These are phyloP conservation scores for Hippoglossus hippoglossus DNA, from an alignment of 2,797 vertebrate genomes.

Conservation along the genomic window DNA sequence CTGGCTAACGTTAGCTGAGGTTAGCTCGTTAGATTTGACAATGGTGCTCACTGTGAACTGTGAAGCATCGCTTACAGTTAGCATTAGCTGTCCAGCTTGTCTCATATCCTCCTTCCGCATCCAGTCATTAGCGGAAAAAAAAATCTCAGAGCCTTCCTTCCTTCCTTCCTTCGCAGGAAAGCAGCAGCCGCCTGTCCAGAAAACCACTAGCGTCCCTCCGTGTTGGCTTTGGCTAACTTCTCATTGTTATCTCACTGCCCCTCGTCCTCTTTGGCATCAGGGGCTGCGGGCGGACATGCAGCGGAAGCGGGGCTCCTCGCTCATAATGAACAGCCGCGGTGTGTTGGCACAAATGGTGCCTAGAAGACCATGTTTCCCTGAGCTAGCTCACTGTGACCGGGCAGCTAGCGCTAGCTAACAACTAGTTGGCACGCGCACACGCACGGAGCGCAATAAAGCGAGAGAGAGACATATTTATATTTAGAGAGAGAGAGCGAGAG, in stretches of 20 bases:
- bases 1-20: slow-evolving; percentile 30
- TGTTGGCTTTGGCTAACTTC: slow-evolving; percentile 60
- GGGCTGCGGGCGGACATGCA: slow-evolving; percentile 18
- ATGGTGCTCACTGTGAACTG: slow-evolving; percentile 51
- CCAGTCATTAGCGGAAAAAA: slow-evolving; percentile 57
- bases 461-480: neutral
- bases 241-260: slow-evolving; percentile 53
- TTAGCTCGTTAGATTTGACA: slow-evolving; percentile 25
- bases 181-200: slow-evolving; percentile 26
- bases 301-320: slow-evolving; percentile 28
- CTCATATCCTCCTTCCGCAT: slow-evolving; percentile 80
- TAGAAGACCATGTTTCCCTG: slow-evolving; percentile 56
- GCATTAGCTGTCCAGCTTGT: slow-evolving; percentile 73
- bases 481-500: slow-evolving; percentile 21
- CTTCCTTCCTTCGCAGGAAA: slow-evolving; percentile 64
- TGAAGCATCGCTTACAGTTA: slow-evolving; percentile 65
- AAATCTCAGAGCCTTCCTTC: slow-evolving; percentile 63
- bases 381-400: slow-evolving; percentile 64
- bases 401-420: slow-evolving; percentile 75
- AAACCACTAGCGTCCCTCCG: slow-evolving; percentile 64
- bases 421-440: slow-evolving; percentile 64
- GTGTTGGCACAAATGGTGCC: slow-evolving; percentile 47
- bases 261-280: slow-evolving; percentile 57
- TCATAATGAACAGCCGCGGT: slow-evolving; percentile 46
- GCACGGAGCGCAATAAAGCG: slow-evolving; percentile 22